phyloP scores from a whole-genome alignment of 2,113 vertebrate species.

The Pelecanoides urinatrix region DNA sequence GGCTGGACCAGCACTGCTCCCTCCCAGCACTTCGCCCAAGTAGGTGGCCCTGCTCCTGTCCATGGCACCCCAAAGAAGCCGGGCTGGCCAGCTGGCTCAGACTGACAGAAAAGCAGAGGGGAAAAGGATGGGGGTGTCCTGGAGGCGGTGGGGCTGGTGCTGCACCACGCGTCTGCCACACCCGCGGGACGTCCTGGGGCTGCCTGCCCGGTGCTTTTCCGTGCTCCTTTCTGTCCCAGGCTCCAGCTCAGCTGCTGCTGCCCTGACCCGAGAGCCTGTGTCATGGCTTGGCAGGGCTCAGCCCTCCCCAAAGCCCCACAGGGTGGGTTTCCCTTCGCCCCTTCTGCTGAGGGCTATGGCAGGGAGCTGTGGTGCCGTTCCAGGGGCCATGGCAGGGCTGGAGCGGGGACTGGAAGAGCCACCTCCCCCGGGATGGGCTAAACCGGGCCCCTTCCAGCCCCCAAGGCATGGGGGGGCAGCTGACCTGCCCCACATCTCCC shows the following conservation, averaged over 20 bases:
- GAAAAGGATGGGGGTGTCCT: accelerated
- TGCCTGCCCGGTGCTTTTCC: accelerated
- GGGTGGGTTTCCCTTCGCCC: neutral
- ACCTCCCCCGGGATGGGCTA: neutral
- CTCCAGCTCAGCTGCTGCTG: neutral
- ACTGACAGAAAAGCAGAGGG: neutral
- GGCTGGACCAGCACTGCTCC: conserved; percentile 95
- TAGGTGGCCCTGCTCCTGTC: conserved; percentile 66
- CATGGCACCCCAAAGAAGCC: neutral
- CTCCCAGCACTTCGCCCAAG: conserved; percentile 89
- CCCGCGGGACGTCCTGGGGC: accelerated
- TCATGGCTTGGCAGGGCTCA: neutral
- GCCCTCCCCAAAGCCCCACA: neutral
- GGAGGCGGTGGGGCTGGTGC: too few species aligned
- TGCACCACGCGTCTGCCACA: neutral
- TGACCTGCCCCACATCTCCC: neutral
- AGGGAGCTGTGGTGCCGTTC: accelerated
- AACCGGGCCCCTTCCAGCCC: neutral
- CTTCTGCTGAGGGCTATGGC: neutral
- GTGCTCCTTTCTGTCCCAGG: accelerated
- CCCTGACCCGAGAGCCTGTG: accelerated
- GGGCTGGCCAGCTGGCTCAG: neutral
- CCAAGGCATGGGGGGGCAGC: neutral
- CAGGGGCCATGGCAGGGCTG: neutral
- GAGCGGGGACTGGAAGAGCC: neutral